These are phyloP conservation scores for Dysmachus trigonus DNA, from an alignment of 2,888 invertebrate genomes.

Conservation along the genomic window DNA sequence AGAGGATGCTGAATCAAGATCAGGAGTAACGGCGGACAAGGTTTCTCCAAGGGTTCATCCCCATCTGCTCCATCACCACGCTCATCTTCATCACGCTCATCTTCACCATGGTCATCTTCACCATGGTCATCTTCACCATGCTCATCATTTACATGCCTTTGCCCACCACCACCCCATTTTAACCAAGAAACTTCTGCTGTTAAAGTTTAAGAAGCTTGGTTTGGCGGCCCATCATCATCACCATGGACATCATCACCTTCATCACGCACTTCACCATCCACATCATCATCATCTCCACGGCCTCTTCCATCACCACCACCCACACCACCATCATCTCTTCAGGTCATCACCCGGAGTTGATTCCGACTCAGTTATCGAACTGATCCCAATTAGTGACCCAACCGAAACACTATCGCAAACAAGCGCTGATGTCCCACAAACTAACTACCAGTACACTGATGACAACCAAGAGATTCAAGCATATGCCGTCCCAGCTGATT, in stretches of 20 bases:
- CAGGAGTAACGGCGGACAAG: neutral
- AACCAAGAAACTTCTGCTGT: conserved; percentile 9
- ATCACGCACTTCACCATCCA: neutral
- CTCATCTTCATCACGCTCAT: neutral
- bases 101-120: neutral
- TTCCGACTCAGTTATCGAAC: conserved; percentile 9
- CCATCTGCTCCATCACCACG: neutral
- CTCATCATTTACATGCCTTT: neutral
- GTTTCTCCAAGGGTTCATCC: neutral
- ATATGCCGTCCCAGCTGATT: conserved; percentile 8
- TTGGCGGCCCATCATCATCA: neutral
- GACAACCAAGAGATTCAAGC: neutral
- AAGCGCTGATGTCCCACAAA: neutral
- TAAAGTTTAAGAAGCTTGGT: conserved; percentile 11
- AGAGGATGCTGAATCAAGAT: neutral
- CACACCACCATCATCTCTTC: neutral
- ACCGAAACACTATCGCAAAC: neutral
- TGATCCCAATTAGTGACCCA: conserved; percentile 1
- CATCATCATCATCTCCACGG: neutral
- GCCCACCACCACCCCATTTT: conserved; percentile 9
- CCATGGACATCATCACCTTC: neutral
- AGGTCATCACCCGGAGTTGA: neutral
- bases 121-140: neutral
- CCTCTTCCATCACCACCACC: neutral
- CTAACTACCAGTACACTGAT: neutral